Evolutionary conservation across 2,113 vertebrate genomes (phyloP).

Genomic region (Hemiscyllium ocellatum): DNA sequence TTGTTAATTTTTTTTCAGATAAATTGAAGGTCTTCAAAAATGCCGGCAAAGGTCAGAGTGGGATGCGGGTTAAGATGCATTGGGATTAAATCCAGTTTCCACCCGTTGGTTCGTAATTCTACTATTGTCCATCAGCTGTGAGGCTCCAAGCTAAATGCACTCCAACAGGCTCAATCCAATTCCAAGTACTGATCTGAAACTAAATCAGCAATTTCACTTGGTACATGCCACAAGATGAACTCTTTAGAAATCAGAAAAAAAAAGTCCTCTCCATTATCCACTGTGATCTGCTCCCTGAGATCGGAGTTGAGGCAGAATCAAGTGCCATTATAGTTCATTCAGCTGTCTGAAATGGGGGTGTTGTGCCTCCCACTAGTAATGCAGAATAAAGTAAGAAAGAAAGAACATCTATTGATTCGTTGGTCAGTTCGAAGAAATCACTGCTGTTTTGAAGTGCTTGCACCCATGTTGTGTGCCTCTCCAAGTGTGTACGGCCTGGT

Average conservation of each 20-base stretch:
- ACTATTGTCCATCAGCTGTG: neutral
- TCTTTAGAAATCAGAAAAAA: neutral
- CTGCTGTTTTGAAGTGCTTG: neutral
- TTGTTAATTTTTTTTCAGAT: neutral
- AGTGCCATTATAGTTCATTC: neutral
- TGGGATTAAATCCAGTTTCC: neutral
- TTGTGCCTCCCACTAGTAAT: neutral
- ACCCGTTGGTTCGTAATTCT: neutral
- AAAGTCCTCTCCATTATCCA: neutral
- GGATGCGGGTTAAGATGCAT: neutral
- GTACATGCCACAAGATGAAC: neutral
- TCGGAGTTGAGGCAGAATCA: neutral
- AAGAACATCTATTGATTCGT: neutral
- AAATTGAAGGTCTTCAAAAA: neutral
- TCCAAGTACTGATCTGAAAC: neutral
- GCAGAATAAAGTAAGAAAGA: neutral
- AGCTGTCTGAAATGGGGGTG: neutral
- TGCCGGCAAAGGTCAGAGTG: neutral
- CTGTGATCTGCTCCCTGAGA: neutral
- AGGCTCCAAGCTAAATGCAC: neutral
- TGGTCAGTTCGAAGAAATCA: neutral
- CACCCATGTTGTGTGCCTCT: neutral
- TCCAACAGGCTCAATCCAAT: neutral
- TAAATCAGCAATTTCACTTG: neutral
- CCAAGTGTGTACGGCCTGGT: neutral